Evolutionary conservation across 2,113 vertebrate species (phyloP), one percentile per base, ranked within the genome.

Genomic region (Poeciliopsis occidentalis): DNA sequence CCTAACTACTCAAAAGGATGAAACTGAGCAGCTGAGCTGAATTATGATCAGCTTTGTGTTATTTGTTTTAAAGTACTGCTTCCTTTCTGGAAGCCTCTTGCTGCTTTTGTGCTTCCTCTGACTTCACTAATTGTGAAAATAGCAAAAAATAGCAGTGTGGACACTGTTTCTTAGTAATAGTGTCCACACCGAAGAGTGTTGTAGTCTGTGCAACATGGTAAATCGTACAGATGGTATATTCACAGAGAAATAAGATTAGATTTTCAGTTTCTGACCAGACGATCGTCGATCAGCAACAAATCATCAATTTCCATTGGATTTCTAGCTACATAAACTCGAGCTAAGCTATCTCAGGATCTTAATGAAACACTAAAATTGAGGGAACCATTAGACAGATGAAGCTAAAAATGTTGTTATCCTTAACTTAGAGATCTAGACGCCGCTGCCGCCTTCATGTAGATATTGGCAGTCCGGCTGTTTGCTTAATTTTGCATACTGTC

Each of bases 341-440:
- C 27, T 51, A 47, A 70, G 74, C 79, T 64, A 74, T 75, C 63
- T 67, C 4, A 0, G 78, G 66, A 79, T 75, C 31, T 61, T 69
- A 30, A 71, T 70, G 67, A 68, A 79, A 71, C 19, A 67, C 61
- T 67, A 26, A 64, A 63, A 31, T 44, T 44, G 13, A n/a, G 64
- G 61, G 67, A 69, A 54, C 31, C 47, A 62, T 71, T 54, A 79
- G 73, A 64, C 19, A n/a, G 63, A 68, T 72, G 57, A 37, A 72
- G 34, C 72, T 79, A 62, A 83, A 61, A 76, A 73, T 57, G 70
- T 65, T 29, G 65, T 80, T 54, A 74, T 73, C 75, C 67, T 76
- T 37, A 69, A 27, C 39, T 78, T 67, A 79, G 60, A n/a, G 64
- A 61, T 81, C 15, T 41, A 65, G 0, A 78, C 54, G 69, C 26